Percentiles rank a stretch among this genome's conserved stretches.
Evolutionary conservation across 92 coral and sea anemone genomes (phyloP).

Genomic region (Meandrina meandrites): DNA sequence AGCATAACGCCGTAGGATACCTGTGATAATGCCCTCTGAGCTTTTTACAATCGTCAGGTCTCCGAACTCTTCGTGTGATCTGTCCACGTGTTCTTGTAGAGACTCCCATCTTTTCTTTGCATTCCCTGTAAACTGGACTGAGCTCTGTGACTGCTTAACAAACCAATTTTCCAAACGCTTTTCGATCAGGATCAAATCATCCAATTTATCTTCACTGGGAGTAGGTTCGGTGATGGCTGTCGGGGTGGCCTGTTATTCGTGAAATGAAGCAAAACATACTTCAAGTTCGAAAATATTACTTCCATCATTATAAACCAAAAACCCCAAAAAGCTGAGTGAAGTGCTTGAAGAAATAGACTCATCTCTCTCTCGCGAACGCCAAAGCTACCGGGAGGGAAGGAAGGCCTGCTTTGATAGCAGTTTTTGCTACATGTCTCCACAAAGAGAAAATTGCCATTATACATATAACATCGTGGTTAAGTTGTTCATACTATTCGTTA

Average conservation of each 20-base stretch:
- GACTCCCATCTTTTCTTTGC: slow-evolving; percentile 48
- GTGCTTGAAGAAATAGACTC: too few species aligned
- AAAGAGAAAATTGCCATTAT: too few species aligned
- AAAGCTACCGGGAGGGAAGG: too few species aligned
- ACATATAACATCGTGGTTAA: too few species aligned
- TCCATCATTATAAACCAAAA: too few species aligned
- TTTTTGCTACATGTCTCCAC: too few species aligned
- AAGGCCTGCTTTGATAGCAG: too few species aligned
- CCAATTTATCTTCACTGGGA: slow-evolving; percentile 30
- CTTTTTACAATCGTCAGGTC: slow-evolving; percentile 4
- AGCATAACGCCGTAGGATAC: neutral
- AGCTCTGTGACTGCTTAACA: slow-evolving; percentile 33
- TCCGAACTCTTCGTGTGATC: neutral
- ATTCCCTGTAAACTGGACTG: slow-evolving; percentile 43
- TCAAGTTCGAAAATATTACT: neutral
- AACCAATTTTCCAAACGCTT: slow-evolving; percentile 69
- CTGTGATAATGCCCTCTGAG: neutral
- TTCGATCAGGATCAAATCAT: slow-evolving; percentile 47
- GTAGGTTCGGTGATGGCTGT: slow-evolving; percentile 17
- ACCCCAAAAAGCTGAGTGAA: too few species aligned
- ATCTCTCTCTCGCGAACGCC: too few species aligned
- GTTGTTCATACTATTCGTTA: too few species aligned
- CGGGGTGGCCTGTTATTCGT: slow-evolving; percentile 23
- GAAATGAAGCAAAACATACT: neutral
- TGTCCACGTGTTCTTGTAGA: slow-evolving; percentile 29